Percentiles rank a stretch among this genome's conserved stretches.
These are phyloP conservation scores for Lysiphlebus fabarum DNA, from an alignment of 1,140 invertebrate species.

Conservation along the genomic window DNA sequence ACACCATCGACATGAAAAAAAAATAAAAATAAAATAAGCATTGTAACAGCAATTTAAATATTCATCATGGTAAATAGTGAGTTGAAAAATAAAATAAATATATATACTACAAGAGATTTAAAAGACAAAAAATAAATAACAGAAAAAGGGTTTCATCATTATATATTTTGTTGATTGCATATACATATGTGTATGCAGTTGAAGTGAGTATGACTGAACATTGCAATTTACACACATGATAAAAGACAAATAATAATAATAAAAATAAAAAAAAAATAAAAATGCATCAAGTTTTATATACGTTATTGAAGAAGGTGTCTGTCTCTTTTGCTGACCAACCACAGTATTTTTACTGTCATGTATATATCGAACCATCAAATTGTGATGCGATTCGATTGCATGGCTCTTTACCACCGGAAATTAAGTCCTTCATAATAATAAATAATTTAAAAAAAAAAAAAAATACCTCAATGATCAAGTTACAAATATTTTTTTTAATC, in stretches of 20 bases:
- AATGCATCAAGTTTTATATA: conserved; percentile 6
- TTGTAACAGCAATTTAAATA: conserved; percentile 18
- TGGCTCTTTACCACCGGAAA: conserved; percentile 13
- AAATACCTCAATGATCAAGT: conserved; percentile 17
- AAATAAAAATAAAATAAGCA: neutral
- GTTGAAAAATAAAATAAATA: neutral
- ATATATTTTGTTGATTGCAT: neutral
- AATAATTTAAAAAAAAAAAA: too few species aligned
- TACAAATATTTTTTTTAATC: conserved; percentile 19
- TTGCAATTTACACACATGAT: too few species aligned
- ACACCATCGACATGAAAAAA: neutral
- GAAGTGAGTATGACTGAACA: too few species aligned
- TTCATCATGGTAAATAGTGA: conserved; percentile 17
- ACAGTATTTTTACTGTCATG: neutral
- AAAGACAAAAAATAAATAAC: neutral
- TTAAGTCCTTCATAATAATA: conserved; percentile 16
- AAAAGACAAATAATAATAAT: too few species aligned
- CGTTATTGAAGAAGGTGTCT: conserved; percentile 17
- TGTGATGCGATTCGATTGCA: conserved; percentile 2
- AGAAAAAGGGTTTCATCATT: conserved; percentile 9
- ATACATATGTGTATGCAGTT: neutral
- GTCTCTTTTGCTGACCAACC: conserved; percentile 14
- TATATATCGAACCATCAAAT: neutral
- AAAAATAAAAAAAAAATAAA: neutral
- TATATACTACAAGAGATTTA: neutral